Evolutionary conservation across 2,113 vertebrate genomes (phyloP).

Genomic region (Pontoporia blainvillei): DNA sequence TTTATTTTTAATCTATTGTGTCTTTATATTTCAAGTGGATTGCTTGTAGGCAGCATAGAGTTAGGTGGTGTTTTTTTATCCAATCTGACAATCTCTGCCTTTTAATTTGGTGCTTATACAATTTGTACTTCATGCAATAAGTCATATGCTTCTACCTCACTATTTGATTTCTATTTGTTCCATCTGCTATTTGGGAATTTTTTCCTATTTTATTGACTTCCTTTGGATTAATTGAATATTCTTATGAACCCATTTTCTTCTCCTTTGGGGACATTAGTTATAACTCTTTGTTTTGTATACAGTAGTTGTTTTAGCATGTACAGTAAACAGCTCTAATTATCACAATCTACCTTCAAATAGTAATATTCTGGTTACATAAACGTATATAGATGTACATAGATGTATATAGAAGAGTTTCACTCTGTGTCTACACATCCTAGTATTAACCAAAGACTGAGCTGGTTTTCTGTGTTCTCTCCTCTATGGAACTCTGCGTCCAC

Average conservation of each 20-base stretch:
- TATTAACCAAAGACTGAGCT: background rate
- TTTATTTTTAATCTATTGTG: background rate
- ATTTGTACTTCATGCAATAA: background rate
- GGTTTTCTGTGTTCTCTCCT: background rate
- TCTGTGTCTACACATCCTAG: background rate
- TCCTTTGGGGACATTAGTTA: background rate
- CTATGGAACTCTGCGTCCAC: background rate
- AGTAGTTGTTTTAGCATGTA: background rate
- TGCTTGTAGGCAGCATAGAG: background rate
- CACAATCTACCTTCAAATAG: background rate
- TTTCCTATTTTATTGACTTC: background rate
- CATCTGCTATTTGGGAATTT: background rate
- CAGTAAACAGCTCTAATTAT: background rate
- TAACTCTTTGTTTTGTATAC: background rate
- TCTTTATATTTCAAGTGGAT: background rate
- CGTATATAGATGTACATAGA: background rate
- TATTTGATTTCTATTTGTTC: background rate
- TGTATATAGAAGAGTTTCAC: background rate
- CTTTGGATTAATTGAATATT: background rate
- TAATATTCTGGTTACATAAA: background rate
- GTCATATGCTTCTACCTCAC: too few relatives aligned
- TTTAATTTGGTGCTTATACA: background rate
- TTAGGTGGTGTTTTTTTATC: background rate
- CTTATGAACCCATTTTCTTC: background rate
- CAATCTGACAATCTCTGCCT: background rate